phyloP scores from a whole-genome alignment of 1,140 invertebrate species.

The Listronotus bonariensis region DNA sequence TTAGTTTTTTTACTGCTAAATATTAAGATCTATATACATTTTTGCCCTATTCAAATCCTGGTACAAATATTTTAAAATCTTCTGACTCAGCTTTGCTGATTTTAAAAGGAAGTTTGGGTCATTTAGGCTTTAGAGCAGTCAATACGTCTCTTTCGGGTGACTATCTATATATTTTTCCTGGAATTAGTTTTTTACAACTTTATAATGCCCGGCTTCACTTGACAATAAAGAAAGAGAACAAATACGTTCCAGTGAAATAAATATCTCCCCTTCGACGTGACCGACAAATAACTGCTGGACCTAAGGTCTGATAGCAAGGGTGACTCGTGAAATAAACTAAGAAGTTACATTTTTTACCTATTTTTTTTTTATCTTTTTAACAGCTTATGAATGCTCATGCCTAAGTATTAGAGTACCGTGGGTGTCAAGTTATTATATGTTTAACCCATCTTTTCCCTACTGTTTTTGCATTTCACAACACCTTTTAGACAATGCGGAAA shows the following conservation, averaged over 20 bases:
- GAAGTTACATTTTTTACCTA: no score
- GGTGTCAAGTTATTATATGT: no score
- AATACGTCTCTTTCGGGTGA: slow-evolving; percentile 24
- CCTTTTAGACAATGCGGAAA: no score
- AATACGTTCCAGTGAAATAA: slow-evolving; percentile 35
- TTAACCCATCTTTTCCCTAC: no score
- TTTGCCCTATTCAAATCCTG: no score
- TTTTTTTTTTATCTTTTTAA: no score
- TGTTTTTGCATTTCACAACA: no score
- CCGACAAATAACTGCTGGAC: slow-evolving; percentile 36
- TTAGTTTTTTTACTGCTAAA: no score
- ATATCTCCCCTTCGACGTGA: slow-evolving; percentile 32
- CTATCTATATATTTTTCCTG: slow-evolving; percentile 29
- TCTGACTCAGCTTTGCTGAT: slow-evolving; percentile 14
- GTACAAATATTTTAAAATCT: slow-evolving; percentile 2
- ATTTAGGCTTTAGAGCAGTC: slow-evolving; percentile 21
- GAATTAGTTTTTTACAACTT: slow-evolving; percentile 38
- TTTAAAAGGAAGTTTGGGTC: slow-evolving; percentile 24
- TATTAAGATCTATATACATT: no score
- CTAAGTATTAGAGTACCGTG: no score
- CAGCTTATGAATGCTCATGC: no score
- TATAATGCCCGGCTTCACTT: slow-evolving; percentile 35
- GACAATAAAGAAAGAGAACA: slow-evolving; percentile 37
- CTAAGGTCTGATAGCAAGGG: slow-evolving; percentile 12
- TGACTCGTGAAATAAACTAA: slow-evolving; percentile 13